Base-by-base conservation (phyloP, 2,113 vertebrate genomes). In the Nematolebias whitei region DNA sequence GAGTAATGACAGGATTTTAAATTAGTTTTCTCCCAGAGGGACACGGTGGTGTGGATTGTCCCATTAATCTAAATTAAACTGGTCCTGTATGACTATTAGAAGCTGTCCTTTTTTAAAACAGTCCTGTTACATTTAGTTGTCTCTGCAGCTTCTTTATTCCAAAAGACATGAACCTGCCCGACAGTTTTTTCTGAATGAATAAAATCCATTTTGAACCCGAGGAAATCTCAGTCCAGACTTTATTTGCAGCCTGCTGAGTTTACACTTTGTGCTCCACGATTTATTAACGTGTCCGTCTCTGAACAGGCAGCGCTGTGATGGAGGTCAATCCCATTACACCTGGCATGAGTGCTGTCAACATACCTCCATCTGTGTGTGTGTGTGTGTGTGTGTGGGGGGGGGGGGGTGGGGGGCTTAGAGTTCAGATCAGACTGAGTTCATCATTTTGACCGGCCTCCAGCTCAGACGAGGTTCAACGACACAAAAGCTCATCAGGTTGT, bases 271-370 rank as follows among this genome's bases (percentile, higher is more conserved):
- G 29, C 29, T 32, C 29, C 51, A n/a, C 10, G n/a, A 12, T 2
- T 29, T 29, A 52, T 51, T 51, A 26, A 29, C 26, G 15, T 32
- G 16, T 53, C 66, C 63, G 54, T 82, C 50, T 26, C 14, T 16
- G 35, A 50, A 68, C 16, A 2, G 54, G 64, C 53, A 57, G 64
- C 10, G 3, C 19, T 26, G 47, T 7, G 16, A 56, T 60, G 68
- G 65, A 79, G 79, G 81, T 84, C 79, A 86, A 64, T 77, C 78
- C 71, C 61, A 82, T 80, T 74, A 69, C 77, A 79, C 74, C 71
- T 54, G 68, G 63, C 65, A 40, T 48, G 75, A 71, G 66, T 52
- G 40, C 54, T 79, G 73, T 86, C 81, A 74, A 76, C 71, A 79
- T 14, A 35, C 20, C 23, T 68, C 71, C 70, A 63, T 24, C 63